Percentiles rank a stretch among this genome's conserved stretches.
Evolutionary conservation across 2,888 invertebrate species (phyloP).

Genomic region (Anodontia alba): DNA sequence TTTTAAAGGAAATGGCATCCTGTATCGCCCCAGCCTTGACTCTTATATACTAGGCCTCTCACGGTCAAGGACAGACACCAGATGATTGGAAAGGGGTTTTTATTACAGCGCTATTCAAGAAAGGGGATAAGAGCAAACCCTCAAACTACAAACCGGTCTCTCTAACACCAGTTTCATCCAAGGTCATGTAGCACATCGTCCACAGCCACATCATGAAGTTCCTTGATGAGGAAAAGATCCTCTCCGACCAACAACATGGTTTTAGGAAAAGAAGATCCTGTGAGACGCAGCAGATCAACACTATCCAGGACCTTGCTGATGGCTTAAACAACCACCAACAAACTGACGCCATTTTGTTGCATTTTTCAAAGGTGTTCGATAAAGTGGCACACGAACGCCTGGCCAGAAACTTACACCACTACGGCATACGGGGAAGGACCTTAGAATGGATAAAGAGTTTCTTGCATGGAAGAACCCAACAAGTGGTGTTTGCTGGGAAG

Average conservation of each 20-base stretch:
- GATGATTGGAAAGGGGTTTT: not conserved
- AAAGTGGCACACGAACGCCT: conserved; percentile 17
- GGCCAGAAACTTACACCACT: conserved; percentile 30
- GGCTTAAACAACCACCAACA: conserved; percentile 3
- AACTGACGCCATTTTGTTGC: not conserved
- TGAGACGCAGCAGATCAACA: not conserved
- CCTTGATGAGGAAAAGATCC: not conserved
- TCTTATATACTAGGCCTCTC: not conserved
- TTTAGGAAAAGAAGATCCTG: conserved; percentile 13
- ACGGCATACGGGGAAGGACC: conserved; percentile 26
- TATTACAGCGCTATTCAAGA: not conserved
- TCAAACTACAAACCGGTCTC: not conserved
- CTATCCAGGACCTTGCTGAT: not conserved
- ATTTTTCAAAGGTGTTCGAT: not conserved
- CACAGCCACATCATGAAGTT: conserved; percentile 16
- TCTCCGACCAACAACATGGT: not conserved
- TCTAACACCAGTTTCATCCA: not conserved
- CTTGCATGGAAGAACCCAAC: conserved; percentile 30
- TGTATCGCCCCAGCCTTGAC: not conserved
- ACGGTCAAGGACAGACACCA: not conserved
- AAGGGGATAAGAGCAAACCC: not conserved
- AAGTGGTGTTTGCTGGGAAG: conserved; percentile 43
- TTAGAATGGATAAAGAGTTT: conserved; percentile 38
- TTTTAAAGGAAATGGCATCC: conserved; percentile 14
- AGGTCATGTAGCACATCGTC: conserved; percentile 9